Evolutionary conservation across 2,888 invertebrate genomes (phyloP).

Genomic region (Drymonia ruficornis): DNA sequence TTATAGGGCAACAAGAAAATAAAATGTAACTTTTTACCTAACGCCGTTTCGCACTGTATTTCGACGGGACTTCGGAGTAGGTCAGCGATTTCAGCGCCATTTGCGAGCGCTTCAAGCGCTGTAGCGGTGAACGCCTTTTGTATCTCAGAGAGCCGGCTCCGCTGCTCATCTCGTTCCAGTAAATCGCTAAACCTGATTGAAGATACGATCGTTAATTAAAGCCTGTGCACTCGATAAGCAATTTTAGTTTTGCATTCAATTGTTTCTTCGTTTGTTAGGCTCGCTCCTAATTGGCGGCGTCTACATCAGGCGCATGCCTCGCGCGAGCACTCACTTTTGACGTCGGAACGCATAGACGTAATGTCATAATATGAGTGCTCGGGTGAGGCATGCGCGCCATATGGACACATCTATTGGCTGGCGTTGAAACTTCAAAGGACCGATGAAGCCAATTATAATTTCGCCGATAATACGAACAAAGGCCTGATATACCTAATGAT

Average conservation of each 20-base stretch:
- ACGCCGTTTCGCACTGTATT: slow-evolving; percentile 72
- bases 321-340: too few relatives aligned
- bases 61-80: slow-evolving; percentile 73
- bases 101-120: slow-evolving; percentile 63
- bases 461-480: neutral
- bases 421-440: slow-evolving; percentile 7
- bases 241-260: slow-evolving; percentile 2
- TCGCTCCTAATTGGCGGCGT: neutral
- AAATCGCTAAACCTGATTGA: slow-evolving; percentile 54
- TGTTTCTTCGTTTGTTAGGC: neutral
- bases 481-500: neutral
- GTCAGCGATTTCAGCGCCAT: slow-evolving; percentile 58
- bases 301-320: too few relatives aligned
- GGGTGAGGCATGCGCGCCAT: too few relatives aligned
- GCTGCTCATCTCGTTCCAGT: slow-evolving; percentile 69
- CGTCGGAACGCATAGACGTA: too few relatives aligned
- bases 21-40: slow-evolving; percentile 54
- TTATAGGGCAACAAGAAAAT: neutral
- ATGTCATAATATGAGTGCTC: too few relatives aligned
- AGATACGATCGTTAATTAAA: slow-evolving; percentile 6
- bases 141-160: slow-evolving; percentile 67
- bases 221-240: neutral
- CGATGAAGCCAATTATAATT: neutral
- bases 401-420: too few relatives aligned
- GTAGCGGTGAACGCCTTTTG: slow-evolving; percentile 73